Evolutionary conservation across 2,113 vertebrate genomes (phyloP).

Genomic region (Brachyistius frenatus): DNA sequence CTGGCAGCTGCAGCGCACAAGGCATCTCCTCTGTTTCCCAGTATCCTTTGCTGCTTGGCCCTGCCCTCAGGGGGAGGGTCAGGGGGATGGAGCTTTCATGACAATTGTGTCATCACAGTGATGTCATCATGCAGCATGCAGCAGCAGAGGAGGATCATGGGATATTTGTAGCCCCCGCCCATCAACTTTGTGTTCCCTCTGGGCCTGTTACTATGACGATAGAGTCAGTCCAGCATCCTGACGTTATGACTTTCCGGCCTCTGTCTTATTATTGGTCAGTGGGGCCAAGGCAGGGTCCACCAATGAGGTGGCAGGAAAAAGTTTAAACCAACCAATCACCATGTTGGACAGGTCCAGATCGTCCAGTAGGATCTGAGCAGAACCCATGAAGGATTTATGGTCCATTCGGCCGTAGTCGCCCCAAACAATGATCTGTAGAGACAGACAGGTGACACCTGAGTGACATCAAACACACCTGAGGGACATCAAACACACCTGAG

Average conservation of each 20-base stretch:
- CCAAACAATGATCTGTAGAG: conserved; percentile 95
- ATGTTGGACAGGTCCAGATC: conserved; percentile 98
- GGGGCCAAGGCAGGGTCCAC: conserved; percentile 98
- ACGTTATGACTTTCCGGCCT: conserved; percentile 91
- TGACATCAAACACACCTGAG: background rate
- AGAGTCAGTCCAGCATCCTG: conserved; percentile 84
- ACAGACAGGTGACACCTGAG: conserved; percentile 16
- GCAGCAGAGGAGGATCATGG: conserved; percentile 56
- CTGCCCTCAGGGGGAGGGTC: conserved; percentile 76
- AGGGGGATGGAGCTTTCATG: conserved; percentile 43
- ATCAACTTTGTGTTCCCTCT: conserved; percentile 45
- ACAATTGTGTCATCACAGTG: conserved; percentile 15
- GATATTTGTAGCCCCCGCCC: conserved; percentile 52
- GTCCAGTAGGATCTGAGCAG: conserved; percentile 97
- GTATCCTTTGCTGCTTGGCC: conserved; percentile 64
- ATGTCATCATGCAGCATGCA: conserved; percentile 71
- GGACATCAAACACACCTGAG: no score
- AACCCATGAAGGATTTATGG: conserved; percentile 99
- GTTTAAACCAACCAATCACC: conserved; percentile 99
- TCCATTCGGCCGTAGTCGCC: conserved; percentile 99
- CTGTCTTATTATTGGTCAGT: conserved; percentile 94
- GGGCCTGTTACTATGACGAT: conserved; percentile 10
- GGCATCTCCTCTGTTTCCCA: conserved; percentile 41
- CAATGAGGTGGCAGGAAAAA: conserved; percentile 96
- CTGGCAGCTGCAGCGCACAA: conserved; percentile 33